phyloP scores from a whole-genome alignment of 53 echinoderm and acorn worm species.

The Echinarachnius parma region DNA sequence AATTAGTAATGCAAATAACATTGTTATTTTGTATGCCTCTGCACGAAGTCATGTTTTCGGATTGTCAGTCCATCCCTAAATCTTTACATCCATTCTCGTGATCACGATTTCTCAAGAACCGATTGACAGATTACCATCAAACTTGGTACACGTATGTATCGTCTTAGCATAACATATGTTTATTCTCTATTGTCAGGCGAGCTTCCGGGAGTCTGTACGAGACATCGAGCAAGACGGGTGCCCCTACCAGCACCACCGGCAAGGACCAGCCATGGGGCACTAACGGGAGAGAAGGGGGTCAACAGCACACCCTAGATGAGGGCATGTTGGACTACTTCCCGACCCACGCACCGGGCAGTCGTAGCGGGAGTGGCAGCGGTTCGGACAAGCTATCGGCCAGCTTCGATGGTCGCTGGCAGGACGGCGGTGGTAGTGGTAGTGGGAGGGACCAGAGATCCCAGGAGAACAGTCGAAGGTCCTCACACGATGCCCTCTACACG shows the following conservation, averaged over 20 bases:
- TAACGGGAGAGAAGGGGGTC: neutral
- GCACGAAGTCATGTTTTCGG: too few relatives aligned
- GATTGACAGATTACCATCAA: too few relatives aligned
- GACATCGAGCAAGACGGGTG: neutral
- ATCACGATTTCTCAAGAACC: too few relatives aligned
- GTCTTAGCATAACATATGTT: too few relatives aligned
- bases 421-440: too few relatives aligned
- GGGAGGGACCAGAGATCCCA: neutral
- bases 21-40: too few relatives aligned
- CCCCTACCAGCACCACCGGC: neutral
- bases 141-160: neutral
- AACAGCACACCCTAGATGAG: neutral
- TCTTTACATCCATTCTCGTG: too few relatives aligned
- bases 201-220: slow-evolving; percentile 26
- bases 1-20: too few relatives aligned
- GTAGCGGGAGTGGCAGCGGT: neutral
- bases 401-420: neutral
- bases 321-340: neutral
- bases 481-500: slow-evolving; percentile 20
- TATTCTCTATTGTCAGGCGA: neutral
- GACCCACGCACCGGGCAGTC: neutral
- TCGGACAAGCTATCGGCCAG: too few relatives aligned
- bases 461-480: slow-evolving; percentile 17
- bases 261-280: neutral
- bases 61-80: too few relatives aligned